Evolutionary conservation across 2,888 invertebrate species (phyloP), one percentile per base, ranked within the genome.

Genomic region (Apotomis capreana): DNA sequence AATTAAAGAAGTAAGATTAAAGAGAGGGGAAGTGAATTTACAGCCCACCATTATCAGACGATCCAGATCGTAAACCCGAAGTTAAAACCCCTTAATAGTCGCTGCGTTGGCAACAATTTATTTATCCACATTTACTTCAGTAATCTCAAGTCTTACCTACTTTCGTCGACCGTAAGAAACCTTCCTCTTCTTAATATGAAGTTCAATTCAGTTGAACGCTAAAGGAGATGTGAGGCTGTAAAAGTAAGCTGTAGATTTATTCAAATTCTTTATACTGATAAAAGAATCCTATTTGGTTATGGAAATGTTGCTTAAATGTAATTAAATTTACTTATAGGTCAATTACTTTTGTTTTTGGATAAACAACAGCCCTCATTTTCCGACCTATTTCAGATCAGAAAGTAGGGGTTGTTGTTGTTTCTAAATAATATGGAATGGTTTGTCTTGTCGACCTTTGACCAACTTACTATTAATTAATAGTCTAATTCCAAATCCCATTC

Each of bases 41-140:
- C 83, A 80, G 82, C 78, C 76, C 68, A 75, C 87, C 83, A 86
- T 88, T 86, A 87, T 85, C 83, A 85, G 82, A 79, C 83, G 83
- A 86, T 85, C 80, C 83, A 74, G 83, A 83, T 87, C 87, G 85
- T 87, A 87, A 88, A 87, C 77, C 83, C 79, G 73, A 80, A 84
- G 81, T 84, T 85, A 83, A 85, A 86, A 85, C 81, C 84, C 83
- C 84, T 80, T 85, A 84, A 86, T 83, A 83, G 86, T 55, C 52
- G 55, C 85, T 79, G 78, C 81, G 84, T 82, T 79, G 80, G 83
- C 84, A 83, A 87, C 84, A 85, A 84, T 87, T 87, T 84, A 84
- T 87, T 86, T 84, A 86, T 86, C 83, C 78, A 84, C 87, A 85
- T 85, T 85, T 44, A 3, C 84, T 79, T 83, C 75, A 26, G 64